Percentiles rank a stretch among this genome's conserved stretches.
phyloP scores from a whole-genome alignment of 2,113 vertebrate species.

The Sphaerodactylus townsendi region DNA sequence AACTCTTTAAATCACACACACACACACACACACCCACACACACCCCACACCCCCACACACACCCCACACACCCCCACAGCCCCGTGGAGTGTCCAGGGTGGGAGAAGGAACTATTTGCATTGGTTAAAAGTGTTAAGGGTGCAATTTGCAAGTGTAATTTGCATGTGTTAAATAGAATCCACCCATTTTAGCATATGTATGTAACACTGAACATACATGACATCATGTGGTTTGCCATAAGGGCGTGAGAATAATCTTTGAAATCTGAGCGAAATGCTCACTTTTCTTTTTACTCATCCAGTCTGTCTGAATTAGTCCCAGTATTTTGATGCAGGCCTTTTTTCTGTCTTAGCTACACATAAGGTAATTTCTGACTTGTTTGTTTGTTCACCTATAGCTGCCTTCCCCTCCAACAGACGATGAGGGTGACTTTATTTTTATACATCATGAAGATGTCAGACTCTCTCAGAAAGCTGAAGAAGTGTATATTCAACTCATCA shows the following conservation, averaged over 20 bases:
- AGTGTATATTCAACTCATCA: slow-evolving; percentile 86
- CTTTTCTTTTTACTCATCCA: neutral
- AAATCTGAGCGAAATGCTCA: neutral
- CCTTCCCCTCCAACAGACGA: slow-evolving; percentile 91
- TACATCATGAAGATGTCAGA: slow-evolving; percentile 89
- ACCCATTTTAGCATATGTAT: no score
- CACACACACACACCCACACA: no score
- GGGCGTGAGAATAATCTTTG: slow-evolving; percentile 3
- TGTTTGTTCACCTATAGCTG: slow-evolving; percentile 75
- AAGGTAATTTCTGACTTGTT: slow-evolving; percentile 49
- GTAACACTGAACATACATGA: no score
- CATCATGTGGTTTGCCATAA: neutral
- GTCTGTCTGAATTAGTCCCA: neutral
- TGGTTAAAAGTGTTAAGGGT: no score
- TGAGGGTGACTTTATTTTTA: slow-evolving; percentile 89
- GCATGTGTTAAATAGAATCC: no score
- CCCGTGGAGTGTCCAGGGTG: no score
- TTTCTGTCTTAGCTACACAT: neutral
- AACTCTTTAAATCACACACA: no score
- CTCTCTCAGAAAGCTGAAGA: slow-evolving; percentile 88
- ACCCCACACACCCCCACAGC: no score
- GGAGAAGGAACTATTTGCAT: no score
- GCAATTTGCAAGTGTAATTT: no score
- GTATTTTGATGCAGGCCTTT: neutral
- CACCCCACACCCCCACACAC: no score